phyloP scores from a whole-genome alignment of 2,797 vertebrate species.

The Limosa lapponica region DNA sequence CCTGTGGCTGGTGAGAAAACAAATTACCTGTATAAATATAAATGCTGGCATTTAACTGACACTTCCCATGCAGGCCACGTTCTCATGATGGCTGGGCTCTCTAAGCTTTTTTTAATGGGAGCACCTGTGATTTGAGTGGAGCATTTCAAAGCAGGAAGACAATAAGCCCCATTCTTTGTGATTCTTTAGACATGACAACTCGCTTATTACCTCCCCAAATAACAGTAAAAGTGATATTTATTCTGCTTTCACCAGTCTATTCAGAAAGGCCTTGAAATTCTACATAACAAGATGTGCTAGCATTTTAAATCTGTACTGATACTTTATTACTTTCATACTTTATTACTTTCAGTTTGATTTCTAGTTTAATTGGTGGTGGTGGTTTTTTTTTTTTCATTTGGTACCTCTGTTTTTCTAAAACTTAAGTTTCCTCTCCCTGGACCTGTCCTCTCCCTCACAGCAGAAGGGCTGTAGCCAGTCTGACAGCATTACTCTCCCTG shows the following conservation, averaged over 20 bases:
- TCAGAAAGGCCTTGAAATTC: neutral
- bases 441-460: neutral
- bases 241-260: neutral
- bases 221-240: neutral
- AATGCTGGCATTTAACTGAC: slow-evolving; percentile 7
- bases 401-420: neutral
- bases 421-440: neutral
- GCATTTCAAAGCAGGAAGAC: slow-evolving; percentile 11
- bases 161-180: neutral
- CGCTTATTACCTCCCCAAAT: slow-evolving; percentile 18
- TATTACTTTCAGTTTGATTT: neutral
- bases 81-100: neutral
- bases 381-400: neutral
- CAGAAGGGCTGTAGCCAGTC: neutral
- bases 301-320: neutral
- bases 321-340: neutral
- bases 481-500: neutral
- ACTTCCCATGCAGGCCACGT: neutral
- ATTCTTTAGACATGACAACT: slow-evolving; percentile 5
- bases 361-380: neutral
- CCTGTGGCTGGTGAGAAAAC: slow-evolving; percentile 24
- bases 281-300: neutral
- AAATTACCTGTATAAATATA: slow-evolving; percentile 31
- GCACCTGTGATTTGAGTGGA: neutral
- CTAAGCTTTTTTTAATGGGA: neutral